phyloP scores from a whole-genome alignment of 2,113 vertebrate species.

The Arizona elegans region DNA sequence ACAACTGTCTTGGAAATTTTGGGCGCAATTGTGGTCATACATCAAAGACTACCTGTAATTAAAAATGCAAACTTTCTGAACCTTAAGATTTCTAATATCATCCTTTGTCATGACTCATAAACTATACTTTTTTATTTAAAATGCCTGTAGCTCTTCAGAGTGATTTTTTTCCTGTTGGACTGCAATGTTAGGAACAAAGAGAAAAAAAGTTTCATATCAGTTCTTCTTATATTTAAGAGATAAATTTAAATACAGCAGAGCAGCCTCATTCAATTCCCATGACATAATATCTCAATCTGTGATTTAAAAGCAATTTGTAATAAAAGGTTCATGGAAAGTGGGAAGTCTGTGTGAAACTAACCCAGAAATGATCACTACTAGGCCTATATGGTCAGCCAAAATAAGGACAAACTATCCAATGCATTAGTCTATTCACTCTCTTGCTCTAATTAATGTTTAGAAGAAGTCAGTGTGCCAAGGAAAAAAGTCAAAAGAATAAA shows the following conservation, averaged over 20 bases:
- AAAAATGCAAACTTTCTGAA: background rate
- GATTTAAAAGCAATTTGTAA: background rate
- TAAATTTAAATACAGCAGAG: background rate
- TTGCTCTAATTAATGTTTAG: background rate
- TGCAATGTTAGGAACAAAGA: background rate
- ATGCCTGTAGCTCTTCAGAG: background rate
- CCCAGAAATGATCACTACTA: background rate
- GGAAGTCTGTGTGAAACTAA: background rate
- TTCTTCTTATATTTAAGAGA: background rate
- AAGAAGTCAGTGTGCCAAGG: background rate
- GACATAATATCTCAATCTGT: background rate
- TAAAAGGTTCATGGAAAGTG: background rate
- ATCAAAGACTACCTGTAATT: background rate
- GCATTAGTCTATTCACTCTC: background rate
- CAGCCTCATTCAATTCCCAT: background rate
- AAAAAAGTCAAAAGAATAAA: background rate
- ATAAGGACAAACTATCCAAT: background rate
- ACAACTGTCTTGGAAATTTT: background rate
- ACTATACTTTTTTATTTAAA: background rate
- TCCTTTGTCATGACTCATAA: background rate
- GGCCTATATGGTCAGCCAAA: background rate
- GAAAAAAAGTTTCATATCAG: background rate
- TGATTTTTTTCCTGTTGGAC: background rate
- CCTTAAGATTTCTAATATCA: background rate
- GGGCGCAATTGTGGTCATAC: background rate